These are phyloP conservation scores for Gulo gulo DNA, from an alignment of 2,113 vertebrate species.

Conservation along the genomic window DNA sequence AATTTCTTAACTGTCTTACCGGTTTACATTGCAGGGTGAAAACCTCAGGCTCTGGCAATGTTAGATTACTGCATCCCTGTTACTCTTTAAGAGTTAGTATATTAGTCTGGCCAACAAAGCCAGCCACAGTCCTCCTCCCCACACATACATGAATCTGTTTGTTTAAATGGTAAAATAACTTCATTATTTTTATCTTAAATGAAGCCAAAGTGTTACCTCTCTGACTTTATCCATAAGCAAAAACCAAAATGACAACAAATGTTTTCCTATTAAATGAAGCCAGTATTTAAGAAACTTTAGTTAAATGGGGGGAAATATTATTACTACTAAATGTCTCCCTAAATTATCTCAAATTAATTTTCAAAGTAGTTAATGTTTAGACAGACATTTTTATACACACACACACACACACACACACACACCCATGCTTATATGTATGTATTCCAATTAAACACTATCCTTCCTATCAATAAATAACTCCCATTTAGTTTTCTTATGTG, in stretches of 20 bases:
- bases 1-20: neutral
- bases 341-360: constrained; percentile 19
- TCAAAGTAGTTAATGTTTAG: neutral
- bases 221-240: neutral
- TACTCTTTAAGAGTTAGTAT: neutral
- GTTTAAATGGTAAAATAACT: neutral
- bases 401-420: neutral
- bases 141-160: neutral
- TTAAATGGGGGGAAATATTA: neutral
- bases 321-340: neutral
- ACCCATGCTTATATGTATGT: neutral
- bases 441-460: neutral
- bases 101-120: neutral
- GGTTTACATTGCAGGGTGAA: neutral
- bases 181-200: neutral
- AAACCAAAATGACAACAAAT: neutral
- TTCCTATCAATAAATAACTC: neutral
- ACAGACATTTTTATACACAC: neutral
- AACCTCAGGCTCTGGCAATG: neutral
- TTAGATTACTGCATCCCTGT: neutral
- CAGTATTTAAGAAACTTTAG: neutral
- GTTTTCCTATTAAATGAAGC: constrained; percentile 37
- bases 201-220: neutral
- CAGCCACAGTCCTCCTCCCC: neutral
- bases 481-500: neutral